These are phyloP conservation scores for Galendromus occidentalis DNA, from an alignment of 1,140 invertebrate species.

Conservation along the genomic window DNA sequence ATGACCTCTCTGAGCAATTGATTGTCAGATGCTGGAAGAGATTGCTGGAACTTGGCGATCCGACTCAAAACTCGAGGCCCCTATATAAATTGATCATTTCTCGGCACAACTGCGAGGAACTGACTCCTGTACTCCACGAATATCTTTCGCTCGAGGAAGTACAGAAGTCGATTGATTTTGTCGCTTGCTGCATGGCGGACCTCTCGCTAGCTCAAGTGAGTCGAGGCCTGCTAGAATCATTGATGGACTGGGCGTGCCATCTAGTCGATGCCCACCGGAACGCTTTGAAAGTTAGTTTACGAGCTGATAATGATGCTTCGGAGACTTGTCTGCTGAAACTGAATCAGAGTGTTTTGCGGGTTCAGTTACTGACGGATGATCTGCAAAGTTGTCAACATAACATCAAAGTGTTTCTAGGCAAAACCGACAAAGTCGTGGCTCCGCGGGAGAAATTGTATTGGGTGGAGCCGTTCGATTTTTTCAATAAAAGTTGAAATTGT, in stretches of 20 bases:
- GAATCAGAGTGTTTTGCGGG: not conserved
- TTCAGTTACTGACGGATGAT: not conserved
- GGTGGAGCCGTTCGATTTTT: not conserved
- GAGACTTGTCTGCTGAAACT: not conserved
- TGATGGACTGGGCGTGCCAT: conserved; percentile 9
- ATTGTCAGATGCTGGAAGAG: not conserved
- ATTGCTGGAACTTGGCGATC: not conserved
- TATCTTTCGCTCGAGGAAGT: not conserved
- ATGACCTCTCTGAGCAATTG: not conserved
- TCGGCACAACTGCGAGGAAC: not conserved
- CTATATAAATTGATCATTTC: not conserved
- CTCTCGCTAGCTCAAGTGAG: not conserved
- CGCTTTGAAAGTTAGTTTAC: not conserved
- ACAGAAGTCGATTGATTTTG: not conserved
- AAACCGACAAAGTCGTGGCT: not conserved
- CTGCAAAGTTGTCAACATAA: not conserved
- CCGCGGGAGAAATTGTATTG: not conserved
- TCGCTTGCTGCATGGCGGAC: not conserved
- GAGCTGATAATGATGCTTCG: not conserved
- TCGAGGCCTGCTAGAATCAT: not conserved
- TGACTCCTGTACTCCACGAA: not conserved
- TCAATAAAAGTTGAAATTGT: not conserved
- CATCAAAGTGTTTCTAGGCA: not conserved
- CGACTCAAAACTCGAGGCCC: not conserved
- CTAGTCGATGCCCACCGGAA: not conserved